phyloP scores from a whole-genome alignment of 2,113 vertebrate genomes.

The Strigops habroptila region DNA sequence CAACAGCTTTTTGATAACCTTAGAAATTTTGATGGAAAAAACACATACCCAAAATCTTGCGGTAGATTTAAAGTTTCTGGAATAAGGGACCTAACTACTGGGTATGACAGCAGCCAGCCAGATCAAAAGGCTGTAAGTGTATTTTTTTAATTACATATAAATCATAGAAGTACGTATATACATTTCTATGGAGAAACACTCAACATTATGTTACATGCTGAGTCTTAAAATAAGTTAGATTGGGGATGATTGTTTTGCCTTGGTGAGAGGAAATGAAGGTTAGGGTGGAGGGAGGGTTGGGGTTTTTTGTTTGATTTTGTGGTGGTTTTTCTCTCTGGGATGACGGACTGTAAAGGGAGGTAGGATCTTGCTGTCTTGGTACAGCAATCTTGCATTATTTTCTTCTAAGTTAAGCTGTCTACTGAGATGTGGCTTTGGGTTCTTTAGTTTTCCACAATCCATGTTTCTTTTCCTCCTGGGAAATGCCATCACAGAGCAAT shows the following conservation, averaged over 20 bases:
- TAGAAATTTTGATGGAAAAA: slow-evolving; percentile 81
- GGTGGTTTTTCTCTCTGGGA: neutral
- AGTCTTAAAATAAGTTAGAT: neutral
- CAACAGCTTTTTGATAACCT: slow-evolving; percentile 85
- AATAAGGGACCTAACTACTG: slow-evolving; percentile 91
- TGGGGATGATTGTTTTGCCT: neutral
- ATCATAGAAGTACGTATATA: neutral
- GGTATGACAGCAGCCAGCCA: slow-evolving; percentile 87
- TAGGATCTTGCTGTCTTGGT: neutral
- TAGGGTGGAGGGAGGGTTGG: fast-evolving
- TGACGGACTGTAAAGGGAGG: neutral
- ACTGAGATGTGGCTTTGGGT: neutral
- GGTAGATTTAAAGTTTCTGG: slow-evolving; percentile 83
- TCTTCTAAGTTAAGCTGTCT: neutral
- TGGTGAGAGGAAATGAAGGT: neutral
- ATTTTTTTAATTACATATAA: neutral
- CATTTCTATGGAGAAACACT: neutral
- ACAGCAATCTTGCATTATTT: neutral
- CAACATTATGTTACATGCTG: neutral
- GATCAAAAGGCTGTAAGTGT: slow-evolving; percentile 89
- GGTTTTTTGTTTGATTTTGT: neutral
- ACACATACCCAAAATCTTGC: slow-evolving; percentile 85
- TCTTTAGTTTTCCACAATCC: neutral
- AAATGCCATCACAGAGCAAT: neutral
- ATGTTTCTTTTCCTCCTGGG: neutral